Evolutionary conservation across 2,113 vertebrate genomes (phyloP), one percentile per base, ranked within the genome.

Genomic region (Haliaeetus leucogaster): DNA sequence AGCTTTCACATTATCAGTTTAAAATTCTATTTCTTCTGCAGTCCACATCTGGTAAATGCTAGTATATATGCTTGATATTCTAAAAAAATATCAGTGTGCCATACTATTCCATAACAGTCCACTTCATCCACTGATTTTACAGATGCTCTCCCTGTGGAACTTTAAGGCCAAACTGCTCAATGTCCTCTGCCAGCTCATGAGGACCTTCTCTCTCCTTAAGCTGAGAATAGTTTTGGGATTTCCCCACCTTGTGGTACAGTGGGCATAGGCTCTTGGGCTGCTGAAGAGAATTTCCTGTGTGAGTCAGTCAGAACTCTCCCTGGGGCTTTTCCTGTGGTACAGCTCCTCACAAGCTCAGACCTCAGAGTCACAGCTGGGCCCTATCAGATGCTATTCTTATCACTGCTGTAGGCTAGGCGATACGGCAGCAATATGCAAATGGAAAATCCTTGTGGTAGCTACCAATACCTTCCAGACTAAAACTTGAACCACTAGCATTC

Each of bases 221-320:
- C 27, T 65, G 82, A 73, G 36, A 63, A 42, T 2, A 59, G 16
- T 8, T 88, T 76, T 73, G 78, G 59, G 40, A 36, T 88, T 94
- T 81, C 55, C 50, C 45, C 29, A 6, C 29, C 42, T 62, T 72
- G 23, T 3, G 1, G 32, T 27, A 11, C 20, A n/a, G 67, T 5
- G 34, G 11, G 8, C 4, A 7, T 6, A 76, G 40, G 74, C 27
- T 85, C 30, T 84, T 62, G 74, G 30, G n/a, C 47, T 38, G 53
- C 66, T 62, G 42, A 74, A n/a, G 61, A 81, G 52, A 80, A 74
- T 94, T 97, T 97, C 96, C 97, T 88, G 78, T 15, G 38, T 95
- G 88, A 94, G 76, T 94, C 93, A 97, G 53, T 8, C 88, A 83
- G 55, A 94, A 78, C 62, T 89, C 76, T 91, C 93, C 93, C 71